phyloP scores from a whole-genome alignment of 2,888 invertebrate genomes.

The Drosophila anomalata region DNA sequence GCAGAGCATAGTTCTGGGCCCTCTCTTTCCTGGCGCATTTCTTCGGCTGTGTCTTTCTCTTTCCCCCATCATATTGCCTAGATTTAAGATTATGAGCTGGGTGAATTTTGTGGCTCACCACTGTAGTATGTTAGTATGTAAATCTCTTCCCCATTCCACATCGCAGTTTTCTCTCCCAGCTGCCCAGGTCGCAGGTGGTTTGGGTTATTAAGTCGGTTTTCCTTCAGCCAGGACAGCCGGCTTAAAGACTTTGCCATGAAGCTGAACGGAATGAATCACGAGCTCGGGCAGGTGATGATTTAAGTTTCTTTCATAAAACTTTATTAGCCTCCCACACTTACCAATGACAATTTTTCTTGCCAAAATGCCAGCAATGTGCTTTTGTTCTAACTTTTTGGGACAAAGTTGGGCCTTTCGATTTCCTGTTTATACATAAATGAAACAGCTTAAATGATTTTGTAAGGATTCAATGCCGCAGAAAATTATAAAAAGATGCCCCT shows the following conservation, averaged over 20 bases:
- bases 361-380: neutral
- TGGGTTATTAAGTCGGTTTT: conserved; percentile 49
- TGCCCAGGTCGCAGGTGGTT: conserved; percentile 42
- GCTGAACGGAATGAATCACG: conserved; percentile 20
- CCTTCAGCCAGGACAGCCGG: conserved; percentile 28
- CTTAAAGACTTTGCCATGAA: conserved; percentile 41
- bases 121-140: conserved; percentile 64
- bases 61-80: conserved; percentile 64
- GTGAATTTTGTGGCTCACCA: conserved; percentile 72
- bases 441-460: too few relatives aligned
- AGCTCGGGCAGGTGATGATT: conserved; percentile 39
- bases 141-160: conserved; percentile 49
- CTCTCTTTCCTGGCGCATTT: neutral
- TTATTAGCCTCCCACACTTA: conserved; percentile 19
- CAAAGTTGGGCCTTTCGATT: too few relatives aligned
- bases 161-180: neutral
- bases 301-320: conserved; percentile 32
- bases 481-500: too few relatives aligned
- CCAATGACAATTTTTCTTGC: neutral
- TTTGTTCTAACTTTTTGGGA: neutral
- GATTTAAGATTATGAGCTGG: conserved; percentile 78
- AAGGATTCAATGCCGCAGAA: too few relatives aligned
- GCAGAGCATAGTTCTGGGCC: conserved; percentile 44
- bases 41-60: conserved; percentile 1
- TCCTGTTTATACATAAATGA: too few relatives aligned